Conservation (phyloP, 2,888 invertebrate species). For the Miltochrista miniata region DNA sequence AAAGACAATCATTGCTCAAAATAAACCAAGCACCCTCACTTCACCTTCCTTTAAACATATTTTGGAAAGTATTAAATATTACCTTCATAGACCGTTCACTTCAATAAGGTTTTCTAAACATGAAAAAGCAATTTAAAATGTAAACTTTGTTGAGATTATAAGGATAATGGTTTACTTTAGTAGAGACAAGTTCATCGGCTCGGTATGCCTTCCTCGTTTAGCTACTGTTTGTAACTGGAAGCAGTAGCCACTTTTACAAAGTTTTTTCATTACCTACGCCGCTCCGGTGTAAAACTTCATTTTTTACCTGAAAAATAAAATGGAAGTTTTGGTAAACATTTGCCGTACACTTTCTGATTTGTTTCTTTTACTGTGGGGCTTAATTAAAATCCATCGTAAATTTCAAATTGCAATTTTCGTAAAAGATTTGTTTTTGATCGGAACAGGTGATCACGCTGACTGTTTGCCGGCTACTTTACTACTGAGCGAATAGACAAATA, state of each 20-base stretch:
- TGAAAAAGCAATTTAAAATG: conserved; percentile 16
- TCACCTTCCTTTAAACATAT: not conserved
- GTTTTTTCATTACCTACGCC: conserved; percentile 26
- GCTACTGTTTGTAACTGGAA: conserved; percentile 8
- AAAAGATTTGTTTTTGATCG: not conserved
- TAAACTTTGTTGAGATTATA: conserved; percentile 7
- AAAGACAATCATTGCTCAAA: too few species aligned
- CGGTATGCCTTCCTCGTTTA: conserved; percentile 20
- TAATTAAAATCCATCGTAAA: not conserved
- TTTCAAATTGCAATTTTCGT: not conserved
- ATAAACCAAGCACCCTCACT: too few species aligned
- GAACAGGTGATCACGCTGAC: too few species aligned
- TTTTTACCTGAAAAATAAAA: conserved; percentile 1
- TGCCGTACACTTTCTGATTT: not conserved
- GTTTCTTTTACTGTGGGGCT: not conserved
- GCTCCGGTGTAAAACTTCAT: conserved; percentile 14
- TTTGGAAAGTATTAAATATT: too few species aligned
- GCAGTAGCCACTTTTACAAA: conserved; percentile 13
- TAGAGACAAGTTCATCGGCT: conserved; percentile 12
- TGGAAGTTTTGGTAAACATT: not conserved
- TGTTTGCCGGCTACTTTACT: not conserved
- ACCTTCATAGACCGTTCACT: not conserved
- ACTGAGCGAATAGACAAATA: not conserved
- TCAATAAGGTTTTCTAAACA: not conserved
- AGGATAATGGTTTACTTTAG: conserved; percentile 12